Percentiles rank a stretch among this genome's conserved stretches.
Conservation (phyloP, 2,113 vertebrate species). For the Phoenicopterus ruber region DNA sequence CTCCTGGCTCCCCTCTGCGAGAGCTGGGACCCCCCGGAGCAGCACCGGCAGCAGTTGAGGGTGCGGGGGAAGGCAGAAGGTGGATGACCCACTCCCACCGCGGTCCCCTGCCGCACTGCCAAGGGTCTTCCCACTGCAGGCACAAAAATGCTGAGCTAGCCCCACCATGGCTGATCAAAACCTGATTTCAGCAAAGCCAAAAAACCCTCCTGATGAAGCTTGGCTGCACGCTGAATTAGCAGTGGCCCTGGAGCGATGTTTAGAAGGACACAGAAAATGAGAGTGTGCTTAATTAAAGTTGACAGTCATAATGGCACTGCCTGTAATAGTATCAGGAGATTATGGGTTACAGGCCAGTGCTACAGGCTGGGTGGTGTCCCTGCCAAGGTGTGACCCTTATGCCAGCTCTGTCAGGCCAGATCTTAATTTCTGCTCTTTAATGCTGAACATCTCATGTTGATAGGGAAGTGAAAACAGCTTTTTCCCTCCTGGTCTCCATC, state of each 20-base stretch:
- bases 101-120: rapidly evolving
- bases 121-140: not conserved
- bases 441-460: not conserved
- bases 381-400: not conserved
- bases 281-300: slow-evolving; percentile 50
- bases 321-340: slow-evolving; percentile 55
- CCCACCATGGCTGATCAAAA: not conserved
- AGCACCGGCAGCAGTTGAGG: not conserved
- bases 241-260: not conserved
- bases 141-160: not conserved
- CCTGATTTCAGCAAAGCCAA: not conserved
- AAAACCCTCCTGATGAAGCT: not conserved
- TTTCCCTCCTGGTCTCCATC: not conserved
- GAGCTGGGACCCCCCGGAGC: not conserved
- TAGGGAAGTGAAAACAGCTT: not conserved
- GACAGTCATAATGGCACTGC: slow-evolving; percentile 42
- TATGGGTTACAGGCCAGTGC: not conserved
- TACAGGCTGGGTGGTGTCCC: not conserved
- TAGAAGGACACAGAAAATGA: slow-evolving; percentile 28
- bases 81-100: not conserved
- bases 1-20: rapidly evolving
- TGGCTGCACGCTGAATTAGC: not conserved
- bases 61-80: not conserved
- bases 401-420: not conserved
- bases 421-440: not conserved